phyloP scores from a whole-genome alignment of 2,888 invertebrate species.

The Eulithis prunata region DNA sequence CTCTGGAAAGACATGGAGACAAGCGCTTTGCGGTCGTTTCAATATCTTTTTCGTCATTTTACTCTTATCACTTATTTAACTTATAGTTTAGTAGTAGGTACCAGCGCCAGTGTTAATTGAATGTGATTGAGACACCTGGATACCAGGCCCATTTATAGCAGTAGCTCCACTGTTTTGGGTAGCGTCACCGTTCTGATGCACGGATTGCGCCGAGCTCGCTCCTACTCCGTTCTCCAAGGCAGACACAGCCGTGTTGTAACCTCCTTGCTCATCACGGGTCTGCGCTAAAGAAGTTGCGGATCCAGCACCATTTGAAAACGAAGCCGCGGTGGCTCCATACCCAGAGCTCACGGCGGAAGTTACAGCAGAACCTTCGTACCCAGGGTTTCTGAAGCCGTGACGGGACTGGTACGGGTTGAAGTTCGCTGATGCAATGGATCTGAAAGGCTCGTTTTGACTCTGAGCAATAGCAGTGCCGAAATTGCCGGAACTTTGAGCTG shows the following conservation, averaged over 20 bases:
- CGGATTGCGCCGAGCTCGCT: slow-evolving; percentile 63
- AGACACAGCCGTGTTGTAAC: slow-evolving; percentile 57
- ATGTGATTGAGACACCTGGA: slow-evolving; percentile 67
- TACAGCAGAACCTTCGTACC: slow-evolving; percentile 50
- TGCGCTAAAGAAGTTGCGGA: slow-evolving; percentile 61
- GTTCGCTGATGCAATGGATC: slow-evolving; percentile 59
- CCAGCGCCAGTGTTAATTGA: slow-evolving; percentile 60
- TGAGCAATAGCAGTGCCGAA: slow-evolving; percentile 62
- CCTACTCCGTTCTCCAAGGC: slow-evolving; percentile 62
- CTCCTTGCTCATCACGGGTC: slow-evolving; percentile 46
- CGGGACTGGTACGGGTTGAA: slow-evolving; percentile 49
- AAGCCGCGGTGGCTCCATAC: slow-evolving; percentile 42
- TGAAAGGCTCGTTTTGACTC: slow-evolving; percentile 53
- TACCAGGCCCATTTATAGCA: slow-evolving; percentile 63
- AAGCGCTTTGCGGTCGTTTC: slow-evolving; percentile 69
- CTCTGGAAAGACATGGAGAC: slow-evolving; percentile 62
- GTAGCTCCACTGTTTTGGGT: slow-evolving; percentile 65
- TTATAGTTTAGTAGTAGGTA: slow-evolving; percentile 53
- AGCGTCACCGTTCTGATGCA: slow-evolving; percentile 57
- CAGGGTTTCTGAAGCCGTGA: slow-evolving; percentile 35
- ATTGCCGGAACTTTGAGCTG: slow-evolving; percentile 62
- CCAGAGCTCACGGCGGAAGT: slow-evolving; percentile 47
- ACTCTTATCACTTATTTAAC: neutral
- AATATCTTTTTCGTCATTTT: slow-evolving; percentile 45
- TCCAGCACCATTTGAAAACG: slow-evolving; percentile 50